phyloP scores from a whole-genome alignment of 2,888 invertebrate species.

The Archips crataeganus region DNA sequence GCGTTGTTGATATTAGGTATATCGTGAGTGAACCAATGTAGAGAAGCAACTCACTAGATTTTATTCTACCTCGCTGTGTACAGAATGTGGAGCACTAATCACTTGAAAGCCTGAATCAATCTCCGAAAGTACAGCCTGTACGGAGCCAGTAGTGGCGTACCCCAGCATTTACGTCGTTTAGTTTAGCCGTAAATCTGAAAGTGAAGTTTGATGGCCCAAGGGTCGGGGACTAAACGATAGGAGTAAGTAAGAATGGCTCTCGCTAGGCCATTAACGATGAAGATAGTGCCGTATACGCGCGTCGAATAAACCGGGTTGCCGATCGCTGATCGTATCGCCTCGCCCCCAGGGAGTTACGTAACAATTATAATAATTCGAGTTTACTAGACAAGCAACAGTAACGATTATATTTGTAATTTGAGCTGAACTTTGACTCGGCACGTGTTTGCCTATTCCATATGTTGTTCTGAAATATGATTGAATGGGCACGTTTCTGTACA shows the following conservation, averaged over 20 bases:
- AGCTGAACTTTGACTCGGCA: background rate
- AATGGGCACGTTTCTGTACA: background rate
- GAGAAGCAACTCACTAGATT: background rate
- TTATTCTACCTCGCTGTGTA: background rate
- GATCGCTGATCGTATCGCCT: constrained; percentile 33
- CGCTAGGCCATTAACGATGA: constrained; percentile 50
- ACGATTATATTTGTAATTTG: constrained; percentile 4
- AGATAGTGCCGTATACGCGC: constrained; percentile 41
- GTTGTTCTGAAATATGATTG: background rate
- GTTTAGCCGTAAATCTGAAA: constrained; percentile 61
- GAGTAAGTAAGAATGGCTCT: constrained; percentile 51
- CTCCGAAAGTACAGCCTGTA: background rate
- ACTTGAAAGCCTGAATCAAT: constrained; percentile 17
- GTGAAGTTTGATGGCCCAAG: constrained; percentile 58
- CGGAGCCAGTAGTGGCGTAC: constrained; percentile 14
- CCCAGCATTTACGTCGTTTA: constrained; percentile 49
- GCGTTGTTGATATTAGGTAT: too few relatives aligned
- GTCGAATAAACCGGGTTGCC: constrained; percentile 32
- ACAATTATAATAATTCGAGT: constrained; percentile 39
- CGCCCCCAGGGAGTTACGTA: constrained; percentile 23
- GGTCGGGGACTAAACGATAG: constrained; percentile 50
- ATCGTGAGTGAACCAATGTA: background rate
- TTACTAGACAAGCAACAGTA: constrained; percentile 5
- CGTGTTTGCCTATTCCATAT: background rate
- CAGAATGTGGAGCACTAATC: background rate